Percentiles rank a stretch among this genome's conserved stretches.
phyloP scores from a whole-genome alignment of 2,113 vertebrate genomes.

The Pseudonaja textilis region DNA sequence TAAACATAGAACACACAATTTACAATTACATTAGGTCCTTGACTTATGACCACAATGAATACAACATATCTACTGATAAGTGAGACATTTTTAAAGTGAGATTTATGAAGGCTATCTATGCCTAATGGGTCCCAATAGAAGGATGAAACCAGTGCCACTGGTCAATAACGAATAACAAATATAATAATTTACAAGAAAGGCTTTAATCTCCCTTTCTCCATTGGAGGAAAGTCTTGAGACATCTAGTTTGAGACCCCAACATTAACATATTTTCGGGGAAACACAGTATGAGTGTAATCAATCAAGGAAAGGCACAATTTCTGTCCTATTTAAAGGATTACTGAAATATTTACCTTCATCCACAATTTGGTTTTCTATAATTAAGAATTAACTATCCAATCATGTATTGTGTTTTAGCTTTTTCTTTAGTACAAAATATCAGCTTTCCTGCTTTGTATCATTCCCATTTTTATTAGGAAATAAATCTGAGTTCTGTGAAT shows the following conservation, averaged over 20 bases:
- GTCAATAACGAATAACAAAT: too few species aligned
- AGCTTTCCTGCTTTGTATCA: neutral
- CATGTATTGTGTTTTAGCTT: neutral
- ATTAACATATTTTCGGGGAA: too few species aligned
- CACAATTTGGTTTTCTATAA: neutral
- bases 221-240: neutral
- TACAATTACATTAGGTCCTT: too few species aligned
- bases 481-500: neutral
- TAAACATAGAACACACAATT: neutral
- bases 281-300: neutral
- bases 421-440: neutral
- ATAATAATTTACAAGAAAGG: too few species aligned
- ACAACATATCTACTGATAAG: neutral
- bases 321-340: neutral
- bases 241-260: neutral
- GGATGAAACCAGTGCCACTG: too few species aligned
- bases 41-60: neutral
- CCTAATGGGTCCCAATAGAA: too few species aligned
- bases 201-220: too few species aligned
- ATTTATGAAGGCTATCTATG: too few species aligned
- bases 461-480: neutral
- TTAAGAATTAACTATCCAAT: neutral
- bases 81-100: neutral
- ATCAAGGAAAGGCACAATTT: neutral
- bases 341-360: neutral